These are phyloP conservation scores for Trichosurus vulpecula DNA, from an alignment of 2,797 vertebrate genomes.

Conservation along the genomic window DNA sequence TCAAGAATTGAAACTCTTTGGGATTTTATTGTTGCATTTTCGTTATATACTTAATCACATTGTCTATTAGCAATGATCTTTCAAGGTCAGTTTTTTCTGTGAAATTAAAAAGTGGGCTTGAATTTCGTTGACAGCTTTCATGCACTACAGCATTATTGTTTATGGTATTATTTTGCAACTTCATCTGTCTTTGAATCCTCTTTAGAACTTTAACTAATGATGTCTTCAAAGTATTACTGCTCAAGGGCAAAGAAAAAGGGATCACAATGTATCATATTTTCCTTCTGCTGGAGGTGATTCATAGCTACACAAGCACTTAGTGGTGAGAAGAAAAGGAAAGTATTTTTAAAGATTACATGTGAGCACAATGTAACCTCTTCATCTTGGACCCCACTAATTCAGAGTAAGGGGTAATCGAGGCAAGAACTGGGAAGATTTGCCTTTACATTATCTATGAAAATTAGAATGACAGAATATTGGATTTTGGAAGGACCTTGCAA, in stretches of 20 bases:
- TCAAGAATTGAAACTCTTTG: constrained; percentile 67
- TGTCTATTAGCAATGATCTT: constrained; percentile 76
- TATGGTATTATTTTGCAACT: constrained; percentile 73
- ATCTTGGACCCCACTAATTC: constrained; percentile 17
- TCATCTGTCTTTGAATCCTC: constrained; percentile 78
- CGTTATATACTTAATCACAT: constrained; percentile 75
- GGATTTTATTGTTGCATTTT: constrained; percentile 73
- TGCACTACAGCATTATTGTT: constrained; percentile 70
- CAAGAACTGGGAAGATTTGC: constrained; percentile 36
- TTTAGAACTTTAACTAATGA: constrained; percentile 85
- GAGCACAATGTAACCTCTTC: constrained; percentile 35
- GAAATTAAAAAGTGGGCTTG: constrained; percentile 76
- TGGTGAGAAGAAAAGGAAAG: constrained; percentile 36
- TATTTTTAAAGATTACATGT: constrained; percentile 39
- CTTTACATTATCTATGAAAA: not conserved
- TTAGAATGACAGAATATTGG: not conserved
- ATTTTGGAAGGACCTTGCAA: not conserved
- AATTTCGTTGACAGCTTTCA: constrained; percentile 76
- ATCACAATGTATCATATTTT: constrained; percentile 71
- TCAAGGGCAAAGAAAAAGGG: constrained; percentile 84
- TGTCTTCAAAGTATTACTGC: constrained; percentile 87
- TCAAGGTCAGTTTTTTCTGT: constrained; percentile 79
- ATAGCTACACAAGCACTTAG: constrained; percentile 69
- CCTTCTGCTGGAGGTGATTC: constrained; percentile 51
- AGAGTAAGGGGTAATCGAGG: constrained; percentile 39